Conservation (phyloP, 2,113 vertebrate genomes). For the Onychostoma macrolepis region DNA sequence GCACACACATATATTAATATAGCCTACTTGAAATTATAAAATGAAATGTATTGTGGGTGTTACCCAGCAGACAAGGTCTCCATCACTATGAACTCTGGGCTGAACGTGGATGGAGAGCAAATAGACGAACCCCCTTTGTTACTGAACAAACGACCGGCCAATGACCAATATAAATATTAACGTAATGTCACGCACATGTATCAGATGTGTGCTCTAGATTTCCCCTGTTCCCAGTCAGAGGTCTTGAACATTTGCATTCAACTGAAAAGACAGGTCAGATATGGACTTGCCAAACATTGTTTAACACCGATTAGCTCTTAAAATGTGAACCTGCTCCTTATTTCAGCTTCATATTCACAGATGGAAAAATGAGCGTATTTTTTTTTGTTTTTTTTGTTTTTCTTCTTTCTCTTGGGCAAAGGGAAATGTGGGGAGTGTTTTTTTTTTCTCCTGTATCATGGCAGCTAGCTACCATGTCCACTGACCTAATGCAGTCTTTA, state of each 20-base stretch:
- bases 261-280: slow-evolving; percentile 38
- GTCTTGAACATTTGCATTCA: slow-evolving; percentile 53
- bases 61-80: slow-evolving; percentile 71
- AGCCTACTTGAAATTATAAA: slow-evolving; percentile 53
- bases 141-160: slow-evolving; percentile 66
- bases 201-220: slow-evolving; percentile 40
- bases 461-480: slow-evolving; percentile 87
- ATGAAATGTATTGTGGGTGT: slow-evolving; percentile 39
- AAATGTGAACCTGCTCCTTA: slow-evolving; percentile 46
- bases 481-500: slow-evolving; percentile 81
- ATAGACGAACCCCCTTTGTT: slow-evolving; percentile 29
- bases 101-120: slow-evolving; percentile 60
- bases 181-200: slow-evolving; percentile 40
- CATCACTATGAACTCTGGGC: slow-evolving; percentile 68
- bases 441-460: slow-evolving; percentile 78
- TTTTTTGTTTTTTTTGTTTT: too few species aligned
- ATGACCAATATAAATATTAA: slow-evolving; percentile 60
- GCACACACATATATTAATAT: slow-evolving; percentile 51
- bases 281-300: slow-evolving; percentile 44
- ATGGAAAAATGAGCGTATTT: slow-evolving; percentile 1
- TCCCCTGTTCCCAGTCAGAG: slow-evolving; percentile 23
- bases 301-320: slow-evolving; percentile 24
- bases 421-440: slow-evolving; percentile 68
- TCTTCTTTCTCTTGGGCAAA: slow-evolving; percentile 50
- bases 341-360: slow-evolving; percentile 3